Evolutionary conservation across 2,797 vertebrate species (phyloP).

Genomic region (Poecile montanus): DNA sequence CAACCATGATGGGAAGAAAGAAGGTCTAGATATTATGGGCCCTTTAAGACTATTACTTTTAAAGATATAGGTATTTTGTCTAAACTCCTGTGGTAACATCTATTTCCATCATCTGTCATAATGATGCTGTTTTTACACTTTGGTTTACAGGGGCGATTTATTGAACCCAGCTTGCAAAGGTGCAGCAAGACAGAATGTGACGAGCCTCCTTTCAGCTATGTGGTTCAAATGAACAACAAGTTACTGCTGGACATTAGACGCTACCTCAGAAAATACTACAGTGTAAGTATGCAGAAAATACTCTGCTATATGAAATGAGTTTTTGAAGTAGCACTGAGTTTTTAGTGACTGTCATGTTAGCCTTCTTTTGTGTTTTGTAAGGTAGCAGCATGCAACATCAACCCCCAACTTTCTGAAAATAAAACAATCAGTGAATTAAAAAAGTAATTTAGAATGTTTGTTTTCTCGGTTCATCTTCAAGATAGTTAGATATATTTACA

Average conservation of each 20-base stretch:
- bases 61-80: rapidly evolving
- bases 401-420: not conserved
- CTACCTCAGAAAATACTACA: slow-evolving; percentile 84
- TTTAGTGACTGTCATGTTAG: not conserved
- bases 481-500: not conserved
- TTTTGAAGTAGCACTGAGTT: not conserved
- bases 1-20: not conserved
- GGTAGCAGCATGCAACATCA: not conserved
- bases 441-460: not conserved
- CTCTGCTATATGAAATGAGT: not conserved
- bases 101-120: not conserved
- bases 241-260: slow-evolving; percentile 89
- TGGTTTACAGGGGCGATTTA: slow-evolving; percentile 78
- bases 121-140: not conserved
- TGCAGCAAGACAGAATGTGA: slow-evolving; percentile 89
- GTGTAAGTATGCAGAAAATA: slow-evolving; percentile 73
- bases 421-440: not conserved
- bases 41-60: not conserved
- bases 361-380: not conserved
- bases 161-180: slow-evolving; percentile 86
- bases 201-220: slow-evolving; percentile 75
- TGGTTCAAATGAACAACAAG: slow-evolving; percentile 87
- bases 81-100: not conserved
- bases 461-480: not conserved
- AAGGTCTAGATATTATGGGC: not conserved